Conservation (phyloP, 1,140 invertebrate species). For the Globodera rostochiensis region DNA sequence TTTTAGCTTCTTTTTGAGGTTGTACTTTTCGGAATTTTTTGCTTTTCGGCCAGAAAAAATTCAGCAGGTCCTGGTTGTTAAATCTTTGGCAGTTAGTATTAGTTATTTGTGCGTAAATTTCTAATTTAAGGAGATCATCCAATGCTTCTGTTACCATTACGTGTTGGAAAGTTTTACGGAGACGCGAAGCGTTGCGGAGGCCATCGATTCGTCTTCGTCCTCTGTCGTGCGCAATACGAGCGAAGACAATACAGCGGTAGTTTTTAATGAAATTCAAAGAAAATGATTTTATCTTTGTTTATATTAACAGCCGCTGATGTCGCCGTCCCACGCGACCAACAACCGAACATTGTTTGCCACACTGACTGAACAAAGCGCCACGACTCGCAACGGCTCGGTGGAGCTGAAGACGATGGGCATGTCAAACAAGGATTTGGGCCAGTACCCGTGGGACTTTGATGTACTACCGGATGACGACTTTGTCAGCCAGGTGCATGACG, state of each 20-base stretch:
- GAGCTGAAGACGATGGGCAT: slow-evolving; percentile 9
- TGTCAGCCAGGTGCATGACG: slow-evolving; percentile 53
- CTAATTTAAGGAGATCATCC: slow-evolving; percentile 34
- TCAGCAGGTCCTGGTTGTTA: too few relatives aligned
- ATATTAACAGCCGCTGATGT: too few relatives aligned
- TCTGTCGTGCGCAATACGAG: neutral
- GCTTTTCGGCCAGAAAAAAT: too few relatives aligned
- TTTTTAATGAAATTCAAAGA: too few relatives aligned
- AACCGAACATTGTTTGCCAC: neutral
- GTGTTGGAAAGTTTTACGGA: slow-evolving; percentile 64
- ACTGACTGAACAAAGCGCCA: neutral
- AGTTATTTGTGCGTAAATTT: neutral
- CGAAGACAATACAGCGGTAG: too few relatives aligned
- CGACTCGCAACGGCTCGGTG: neutral
- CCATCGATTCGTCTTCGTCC: slow-evolving; percentile 46
- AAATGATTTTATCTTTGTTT: too few relatives aligned
- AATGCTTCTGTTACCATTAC: slow-evolving; percentile 29
- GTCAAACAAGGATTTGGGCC: slow-evolving; percentile 26
- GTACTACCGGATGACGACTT: slow-evolving; percentile 58
- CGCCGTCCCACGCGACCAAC: neutral
- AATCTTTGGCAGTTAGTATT: neutral
- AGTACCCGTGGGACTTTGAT: slow-evolving; percentile 64
- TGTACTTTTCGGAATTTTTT: neutral
- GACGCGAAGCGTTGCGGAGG: slow-evolving; percentile 58
- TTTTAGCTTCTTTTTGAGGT: neutral